phyloP scores from a whole-genome alignment of 2,888 invertebrate species.

The Chloromyia formosa region DNA sequence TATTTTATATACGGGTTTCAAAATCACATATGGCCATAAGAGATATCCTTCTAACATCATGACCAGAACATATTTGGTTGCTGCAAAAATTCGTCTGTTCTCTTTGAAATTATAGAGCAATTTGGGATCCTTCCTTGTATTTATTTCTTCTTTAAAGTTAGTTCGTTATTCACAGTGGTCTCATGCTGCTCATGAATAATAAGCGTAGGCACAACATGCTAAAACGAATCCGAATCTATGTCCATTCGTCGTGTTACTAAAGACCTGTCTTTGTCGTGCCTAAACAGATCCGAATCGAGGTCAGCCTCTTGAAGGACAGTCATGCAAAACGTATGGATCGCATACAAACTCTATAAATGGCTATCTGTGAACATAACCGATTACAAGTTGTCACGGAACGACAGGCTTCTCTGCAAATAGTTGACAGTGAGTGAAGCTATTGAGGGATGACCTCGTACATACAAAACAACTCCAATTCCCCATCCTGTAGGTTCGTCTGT shows the following conservation, averaged over 20 bases:
- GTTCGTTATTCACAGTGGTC: not conserved
- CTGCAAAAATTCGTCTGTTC: too few relatives aligned
- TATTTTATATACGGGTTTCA: too few relatives aligned
- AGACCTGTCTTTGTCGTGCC: slow-evolving; percentile 27
- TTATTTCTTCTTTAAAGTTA: too few relatives aligned
- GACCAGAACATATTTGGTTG: too few relatives aligned
- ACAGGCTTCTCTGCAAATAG: slow-evolving; percentile 2
- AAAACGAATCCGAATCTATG: slow-evolving; percentile 1
- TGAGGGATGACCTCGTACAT: slow-evolving; percentile 14
- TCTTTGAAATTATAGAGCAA: too few relatives aligned
- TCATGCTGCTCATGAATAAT: not conserved
- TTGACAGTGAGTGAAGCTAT: slow-evolving; percentile 25
- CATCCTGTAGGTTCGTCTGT: not conserved
- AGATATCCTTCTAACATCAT: too few relatives aligned
- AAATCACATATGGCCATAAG: too few relatives aligned
- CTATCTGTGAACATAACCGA: slow-evolving; percentile 18
- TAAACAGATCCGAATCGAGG: slow-evolving; percentile 30
- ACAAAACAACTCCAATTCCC: slow-evolving; percentile 19
- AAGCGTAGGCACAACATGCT: not conserved
- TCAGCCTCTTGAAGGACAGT: slow-evolving; percentile 1
- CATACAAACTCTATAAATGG: slow-evolving; percentile 16
- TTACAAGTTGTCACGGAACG: slow-evolving; percentile 34
- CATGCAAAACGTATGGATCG: slow-evolving; percentile 12
- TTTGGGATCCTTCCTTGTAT: too few relatives aligned
- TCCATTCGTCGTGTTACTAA: slow-evolving; percentile 26